Evolutionary conservation across 2,113 vertebrate genomes (phyloP).

Genomic region (Narcine bancroftii): DNA sequence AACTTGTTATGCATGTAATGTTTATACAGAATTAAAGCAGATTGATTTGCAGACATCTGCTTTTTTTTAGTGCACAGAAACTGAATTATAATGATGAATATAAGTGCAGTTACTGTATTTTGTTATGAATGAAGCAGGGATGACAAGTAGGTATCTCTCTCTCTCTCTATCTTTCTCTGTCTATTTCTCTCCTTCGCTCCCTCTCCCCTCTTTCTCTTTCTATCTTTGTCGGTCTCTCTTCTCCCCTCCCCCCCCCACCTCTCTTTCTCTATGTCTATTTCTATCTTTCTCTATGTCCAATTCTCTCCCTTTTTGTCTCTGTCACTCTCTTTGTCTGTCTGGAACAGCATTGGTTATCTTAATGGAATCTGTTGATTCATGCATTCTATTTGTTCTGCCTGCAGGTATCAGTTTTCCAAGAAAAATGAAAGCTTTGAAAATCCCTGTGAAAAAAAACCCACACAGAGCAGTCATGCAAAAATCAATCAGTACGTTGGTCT

Average conservation of each 20-base stretch:
- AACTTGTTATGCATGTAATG: not conserved
- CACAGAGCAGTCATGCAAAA: not conserved
- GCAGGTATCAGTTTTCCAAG: constrained; percentile 7
- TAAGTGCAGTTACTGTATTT: not conserved
- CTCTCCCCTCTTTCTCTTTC: no score
- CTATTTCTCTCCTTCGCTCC: no score
- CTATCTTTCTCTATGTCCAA: no score
- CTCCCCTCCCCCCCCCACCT: no score
- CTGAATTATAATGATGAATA: constrained; percentile 13
- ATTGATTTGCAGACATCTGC: not conserved
- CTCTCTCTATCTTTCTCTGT: not conserved
- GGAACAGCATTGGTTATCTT: not conserved
- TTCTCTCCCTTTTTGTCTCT: no score
- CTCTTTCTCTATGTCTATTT: no score
- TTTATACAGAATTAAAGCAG: not conserved
- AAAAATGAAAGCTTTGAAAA: constrained; percentile 12
- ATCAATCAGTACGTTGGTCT: not conserved
- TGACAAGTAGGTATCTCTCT: constrained; percentile 11
- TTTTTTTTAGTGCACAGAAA: not conserved
- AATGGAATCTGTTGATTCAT: constrained; percentile 29
- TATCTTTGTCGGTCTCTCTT: no score
- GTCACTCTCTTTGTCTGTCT: not conserved
- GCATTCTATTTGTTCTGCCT: not conserved
- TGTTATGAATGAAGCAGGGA: not conserved
- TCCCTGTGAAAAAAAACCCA: not conserved